These are phyloP conservation scores for Drosophila ercepeae DNA, from an alignment of 1,140 invertebrate genomes.

Conservation along the genomic window DNA sequence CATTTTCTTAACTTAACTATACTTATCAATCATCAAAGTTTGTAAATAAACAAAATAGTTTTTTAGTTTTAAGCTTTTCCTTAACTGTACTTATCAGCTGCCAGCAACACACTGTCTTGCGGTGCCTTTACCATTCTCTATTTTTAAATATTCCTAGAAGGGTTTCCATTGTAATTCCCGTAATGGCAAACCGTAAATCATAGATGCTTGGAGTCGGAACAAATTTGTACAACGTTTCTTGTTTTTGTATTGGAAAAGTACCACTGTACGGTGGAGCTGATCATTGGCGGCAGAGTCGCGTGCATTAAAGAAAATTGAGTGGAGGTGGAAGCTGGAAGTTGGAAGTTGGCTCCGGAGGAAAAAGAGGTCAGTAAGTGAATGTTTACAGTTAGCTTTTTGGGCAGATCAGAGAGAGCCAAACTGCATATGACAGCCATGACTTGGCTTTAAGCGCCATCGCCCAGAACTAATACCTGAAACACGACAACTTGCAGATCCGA, in stretches of 20 bases:
- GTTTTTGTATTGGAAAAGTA: background rate
- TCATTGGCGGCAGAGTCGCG: slow-evolving; percentile 64
- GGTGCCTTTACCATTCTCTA: background rate
- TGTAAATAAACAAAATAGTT: no score
- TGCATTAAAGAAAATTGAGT: slow-evolving; percentile 79
- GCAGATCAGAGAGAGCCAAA: slow-evolving; percentile 65
- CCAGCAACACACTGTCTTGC: background rate
- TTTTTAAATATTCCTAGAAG: background rate
- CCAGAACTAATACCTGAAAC: slow-evolving; percentile 71
- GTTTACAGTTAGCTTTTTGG: slow-evolving; percentile 80
- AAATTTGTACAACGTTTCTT: background rate
- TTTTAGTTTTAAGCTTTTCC: no score
- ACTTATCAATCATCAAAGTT: no score
- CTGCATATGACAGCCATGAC: slow-evolving; percentile 76
- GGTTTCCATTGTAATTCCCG: background rate
- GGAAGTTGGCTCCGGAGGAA: slow-evolving; percentile 4
- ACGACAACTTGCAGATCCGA: slow-evolving; percentile 36
- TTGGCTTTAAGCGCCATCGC: slow-evolving; percentile 52
- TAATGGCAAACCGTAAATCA: background rate
- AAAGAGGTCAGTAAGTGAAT: slow-evolving; percentile 81
- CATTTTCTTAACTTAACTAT: no score
- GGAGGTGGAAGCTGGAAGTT: slow-evolving; percentile 22
- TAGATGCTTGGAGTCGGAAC: background rate
- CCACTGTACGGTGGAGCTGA: slow-evolving; percentile 31
- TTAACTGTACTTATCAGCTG: no score